Evolutionary conservation across 2,797 vertebrate species (phyloP).

Genomic region (Rhinophrynus dorsalis): DNA sequence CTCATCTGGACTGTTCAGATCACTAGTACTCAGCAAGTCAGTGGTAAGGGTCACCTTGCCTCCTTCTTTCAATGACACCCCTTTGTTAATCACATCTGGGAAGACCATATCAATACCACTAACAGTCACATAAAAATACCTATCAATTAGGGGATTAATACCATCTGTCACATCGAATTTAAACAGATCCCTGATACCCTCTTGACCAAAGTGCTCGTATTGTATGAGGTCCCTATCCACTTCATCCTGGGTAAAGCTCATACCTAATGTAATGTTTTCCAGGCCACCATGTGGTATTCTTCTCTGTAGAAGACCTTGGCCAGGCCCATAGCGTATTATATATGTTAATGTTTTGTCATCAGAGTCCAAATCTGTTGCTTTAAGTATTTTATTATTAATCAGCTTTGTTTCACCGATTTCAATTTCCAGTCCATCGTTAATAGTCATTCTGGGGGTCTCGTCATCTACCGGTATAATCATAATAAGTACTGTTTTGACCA

Average conservation of each 20-base stretch:
- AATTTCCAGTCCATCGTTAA: slow-evolving; percentile 92
- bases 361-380: slow-evolving; percentile 93
- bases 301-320: slow-evolving; percentile 84
- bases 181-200: slow-evolving; percentile 89
- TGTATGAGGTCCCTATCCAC: slow-evolving; percentile 84
- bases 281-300: slow-evolving; percentile 63
- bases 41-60: slow-evolving; percentile 91
- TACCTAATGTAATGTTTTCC: slow-evolving; percentile 86
- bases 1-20: slow-evolving; percentile 94
- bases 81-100: slow-evolving; percentile 91
- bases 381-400: slow-evolving; percentile 80
- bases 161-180: slow-evolving; percentile 97
- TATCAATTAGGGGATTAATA: slow-evolving; percentile 89
- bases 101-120: slow-evolving; percentile 90
- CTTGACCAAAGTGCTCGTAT: slow-evolving; percentile 85
- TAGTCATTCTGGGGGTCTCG: slow-evolving; percentile 91
- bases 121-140: slow-evolving; percentile 94
- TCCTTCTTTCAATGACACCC: slow-evolving; percentile 92
- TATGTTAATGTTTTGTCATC: slow-evolving; percentile 85
- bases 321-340: slow-evolving; percentile 82
- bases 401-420: slow-evolving; percentile 85
- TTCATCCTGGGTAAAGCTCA: slow-evolving; percentile 94
- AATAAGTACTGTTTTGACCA: slow-evolving; percentile 79
- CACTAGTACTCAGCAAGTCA: slow-evolving; percentile 91
- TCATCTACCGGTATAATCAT: slow-evolving; percentile 92